Evolutionary conservation across 2,113 vertebrate species (phyloP), one percentile per base, ranked within the genome.

Genomic region (Vidua macroura): DNA sequence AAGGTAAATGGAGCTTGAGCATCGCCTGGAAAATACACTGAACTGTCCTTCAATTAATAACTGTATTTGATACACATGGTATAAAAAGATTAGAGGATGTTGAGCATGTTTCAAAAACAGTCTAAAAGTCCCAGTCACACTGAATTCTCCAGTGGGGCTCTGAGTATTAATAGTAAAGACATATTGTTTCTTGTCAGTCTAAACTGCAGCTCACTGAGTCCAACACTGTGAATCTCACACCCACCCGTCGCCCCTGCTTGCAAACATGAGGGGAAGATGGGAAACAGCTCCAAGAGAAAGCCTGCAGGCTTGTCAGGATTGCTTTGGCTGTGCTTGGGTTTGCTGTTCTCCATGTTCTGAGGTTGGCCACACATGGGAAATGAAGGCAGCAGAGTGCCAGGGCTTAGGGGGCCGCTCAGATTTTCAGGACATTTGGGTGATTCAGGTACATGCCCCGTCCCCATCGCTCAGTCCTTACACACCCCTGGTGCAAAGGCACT

Each of bases 391-490:
- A 39, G 17, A 25, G 39, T 15, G 27, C 19, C 41, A 39, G 66
- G 44, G 6, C n/a, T 66, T 10, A 8, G 53, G 33, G 15, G 53
- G 60, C 18, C 0, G 1, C 70, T 41, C 16, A 27, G 27, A 5
- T 43, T 35, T 70, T 58, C 1, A 13, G 73, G 18, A 9, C 11
- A 2, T n/a, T 78, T 27, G 43, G 35, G 31, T 5, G 53, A 43
- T 74, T 33, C 11, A 16, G 28, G 7, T 18, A 6, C 2, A 1
- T 4, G 0, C 9, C 22, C 22, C 4, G 0, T n/a, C 9, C 2
- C 2, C 7, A 0, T n/a, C 2, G 1, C 58, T 53, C 17, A 13
- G 43, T n/a, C 48, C 43, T 15, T 37, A 37, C 52, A 55, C 21
- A 10, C 0, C 2, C 30, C n/a, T 35, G 39, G 20, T 35, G 53